phyloP scores from a whole-genome alignment of 2,888 invertebrate species.

The Aphrophora alni region DNA sequence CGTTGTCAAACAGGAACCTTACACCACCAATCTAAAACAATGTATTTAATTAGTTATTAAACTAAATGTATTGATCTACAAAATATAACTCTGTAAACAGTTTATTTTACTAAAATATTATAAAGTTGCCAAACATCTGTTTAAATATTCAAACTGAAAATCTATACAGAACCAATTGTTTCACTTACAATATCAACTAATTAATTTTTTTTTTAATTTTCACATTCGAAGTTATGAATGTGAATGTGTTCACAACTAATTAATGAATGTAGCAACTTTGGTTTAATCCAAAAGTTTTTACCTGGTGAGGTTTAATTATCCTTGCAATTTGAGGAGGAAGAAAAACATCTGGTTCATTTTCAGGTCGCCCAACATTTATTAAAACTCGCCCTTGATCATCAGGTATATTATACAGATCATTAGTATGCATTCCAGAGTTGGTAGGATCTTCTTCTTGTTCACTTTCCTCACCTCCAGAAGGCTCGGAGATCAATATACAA shows the following conservation, averaged over 20 bases:
- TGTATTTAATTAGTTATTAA: neutral
- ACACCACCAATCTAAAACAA: conserved; percentile 83
- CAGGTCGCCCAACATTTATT: conserved; percentile 92
- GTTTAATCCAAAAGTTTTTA: conserved; percentile 56
- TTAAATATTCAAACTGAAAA: too few relatives aligned
- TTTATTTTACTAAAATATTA: too few relatives aligned
- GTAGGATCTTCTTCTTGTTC: conserved; percentile 85
- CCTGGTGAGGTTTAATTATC: conserved; percentile 95
- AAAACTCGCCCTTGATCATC: conserved; percentile 91
- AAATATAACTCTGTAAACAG: too few relatives aligned
- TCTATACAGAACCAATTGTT: too few relatives aligned
- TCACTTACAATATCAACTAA: too few relatives aligned
- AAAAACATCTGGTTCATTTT: conserved; percentile 89
- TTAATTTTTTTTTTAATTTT: too few relatives aligned
- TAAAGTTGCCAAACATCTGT: too few relatives aligned
- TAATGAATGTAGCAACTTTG: too few relatives aligned
- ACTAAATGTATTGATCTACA: too few relatives aligned
- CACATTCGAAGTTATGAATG: too few relatives aligned
- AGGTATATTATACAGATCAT: conserved; percentile 88
- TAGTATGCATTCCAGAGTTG: conserved; percentile 93
- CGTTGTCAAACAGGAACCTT: conserved; percentile 94
- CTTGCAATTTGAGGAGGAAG: conserved; percentile 89
- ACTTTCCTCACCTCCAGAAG: conserved; percentile 79
- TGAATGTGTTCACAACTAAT: too few relatives aligned
- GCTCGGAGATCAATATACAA: conserved; percentile 86